phyloP scores from a whole-genome alignment of 1,140 invertebrate species.

The Trichonephila clavipes region DNA sequence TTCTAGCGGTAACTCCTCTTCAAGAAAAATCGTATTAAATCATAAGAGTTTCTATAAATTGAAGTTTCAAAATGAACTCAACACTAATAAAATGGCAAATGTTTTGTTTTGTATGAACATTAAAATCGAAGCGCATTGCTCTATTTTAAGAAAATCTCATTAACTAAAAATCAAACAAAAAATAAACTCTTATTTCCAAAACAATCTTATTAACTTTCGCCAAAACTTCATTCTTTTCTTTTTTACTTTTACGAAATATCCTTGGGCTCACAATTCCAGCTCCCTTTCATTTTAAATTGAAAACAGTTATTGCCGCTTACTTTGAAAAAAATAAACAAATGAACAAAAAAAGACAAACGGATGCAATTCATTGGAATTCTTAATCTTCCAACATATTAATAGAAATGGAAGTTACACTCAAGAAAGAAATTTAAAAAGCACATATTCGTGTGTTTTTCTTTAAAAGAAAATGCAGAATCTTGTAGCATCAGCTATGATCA shows the following conservation, averaged over 20 bases:
- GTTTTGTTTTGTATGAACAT: neutral
- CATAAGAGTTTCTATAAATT: no score
- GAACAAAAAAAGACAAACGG: neutral
- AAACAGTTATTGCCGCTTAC: neutral
- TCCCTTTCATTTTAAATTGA: neutral
- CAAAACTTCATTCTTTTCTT: neutral
- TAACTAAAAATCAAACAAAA: neutral
- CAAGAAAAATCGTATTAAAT: no score
- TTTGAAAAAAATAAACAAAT: neutral
- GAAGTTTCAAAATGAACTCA: no score
- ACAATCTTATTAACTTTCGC: neutral
- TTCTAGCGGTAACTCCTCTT: no score
- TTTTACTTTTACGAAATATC: neutral
- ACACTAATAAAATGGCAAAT: no score
- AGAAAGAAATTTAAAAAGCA: neutral
- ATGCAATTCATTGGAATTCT: neutral
- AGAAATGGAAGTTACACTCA: neutral
- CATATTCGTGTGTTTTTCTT: neutral
- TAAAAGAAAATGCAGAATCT: neutral
- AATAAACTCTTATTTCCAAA: neutral
- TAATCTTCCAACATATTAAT: slow-evolving; percentile 6
- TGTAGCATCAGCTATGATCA: neutral
- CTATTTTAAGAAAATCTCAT: neutral
- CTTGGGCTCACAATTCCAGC: neutral
- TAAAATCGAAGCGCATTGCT: neutral